These are phyloP conservation scores for Piaya cayana DNA, from an alignment of 2,113 vertebrate species.

Conservation along the genomic window DNA sequence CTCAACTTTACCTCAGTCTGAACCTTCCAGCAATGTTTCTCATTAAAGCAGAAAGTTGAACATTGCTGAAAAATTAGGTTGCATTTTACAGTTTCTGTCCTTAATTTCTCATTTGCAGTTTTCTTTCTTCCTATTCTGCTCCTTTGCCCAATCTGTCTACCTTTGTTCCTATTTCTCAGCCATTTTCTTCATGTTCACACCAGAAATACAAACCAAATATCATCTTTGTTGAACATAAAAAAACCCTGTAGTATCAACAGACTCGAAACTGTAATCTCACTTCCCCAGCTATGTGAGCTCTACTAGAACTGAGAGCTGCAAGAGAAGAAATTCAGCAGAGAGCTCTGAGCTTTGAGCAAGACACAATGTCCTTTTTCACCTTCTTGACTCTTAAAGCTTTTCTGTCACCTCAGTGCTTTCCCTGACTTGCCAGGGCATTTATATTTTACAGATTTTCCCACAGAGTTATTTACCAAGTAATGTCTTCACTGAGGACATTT, in stretches of 20 bases:
- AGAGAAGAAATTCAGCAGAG: neutral
- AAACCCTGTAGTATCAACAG: neutral
- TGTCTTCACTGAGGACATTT: constrained; percentile 28
- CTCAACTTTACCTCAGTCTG: neutral
- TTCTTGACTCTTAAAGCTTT: neutral
- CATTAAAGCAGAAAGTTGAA: neutral
- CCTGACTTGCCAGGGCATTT: constrained; percentile 27
- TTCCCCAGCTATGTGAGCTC: neutral
- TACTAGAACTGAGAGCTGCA: neutral
- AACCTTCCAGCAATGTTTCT: neutral
- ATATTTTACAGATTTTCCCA: constrained; percentile 57
- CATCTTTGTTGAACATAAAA: neutral
- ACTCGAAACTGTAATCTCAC: neutral
- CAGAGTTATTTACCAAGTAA: constrained; percentile 49
- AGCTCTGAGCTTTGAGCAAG: neutral
- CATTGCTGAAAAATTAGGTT: neutral
- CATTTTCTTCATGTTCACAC: neutral
- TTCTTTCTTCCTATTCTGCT: neutral
- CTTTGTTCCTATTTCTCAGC: neutral
- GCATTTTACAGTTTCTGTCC: neutral
- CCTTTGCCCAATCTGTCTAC: neutral
- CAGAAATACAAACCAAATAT: neutral
- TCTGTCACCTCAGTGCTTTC: neutral
- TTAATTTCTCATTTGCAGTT: neutral
- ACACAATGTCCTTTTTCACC: neutral